Base-by-base conservation (phyloP, 2,797 vertebrate species). In the Falco columbarius region DNA sequence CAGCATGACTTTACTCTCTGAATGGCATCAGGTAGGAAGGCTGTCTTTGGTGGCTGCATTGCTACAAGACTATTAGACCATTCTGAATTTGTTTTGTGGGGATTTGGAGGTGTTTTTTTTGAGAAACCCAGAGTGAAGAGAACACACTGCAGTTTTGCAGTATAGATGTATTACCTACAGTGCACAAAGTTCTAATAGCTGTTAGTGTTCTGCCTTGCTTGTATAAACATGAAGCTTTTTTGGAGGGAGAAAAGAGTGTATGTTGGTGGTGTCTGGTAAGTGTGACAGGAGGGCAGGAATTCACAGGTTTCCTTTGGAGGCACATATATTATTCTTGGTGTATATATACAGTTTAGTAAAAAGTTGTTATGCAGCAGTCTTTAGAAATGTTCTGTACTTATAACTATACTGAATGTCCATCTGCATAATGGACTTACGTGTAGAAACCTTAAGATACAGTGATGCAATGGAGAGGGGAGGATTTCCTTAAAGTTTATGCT, bases 311-410 rank as follows among this genome's bases (percentile, higher is more conserved):
- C 34, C 34, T 54, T 71, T 89, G 55, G 26, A 77, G 36, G 19
- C 5, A 12, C 1, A 0, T 59, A 1, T 12, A 6, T 75, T 67
- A 36, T 47, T 85, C 26, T 84, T 77, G 19, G 7, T 3, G 0
- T 67, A 23, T 23, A 4, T n/a, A 17, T 51, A 32, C 5, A 19
- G 5, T 34, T 62, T 36, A 46, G 42, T 65, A 61, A 81, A 87
- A 40, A 34, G 23, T 52, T n/a, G 59, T 76, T 58, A 61, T 61
- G 32, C 67, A 89, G 18, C 24, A 76, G 30, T 18, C 30, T 73
- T 82, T 49, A 65, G 71, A 82, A 92, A 44, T 46, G 21, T 47
- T 76, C 24, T 83, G 15, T 82, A 54, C 40, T 70, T 90, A 76
- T 70, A 85, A 63, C 8, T 76, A 15, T n/a, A 1, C 12, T 82